Base-by-base conservation (phyloP, 2,888 invertebrate species). In the Drosophila subsilvestris region DNA sequence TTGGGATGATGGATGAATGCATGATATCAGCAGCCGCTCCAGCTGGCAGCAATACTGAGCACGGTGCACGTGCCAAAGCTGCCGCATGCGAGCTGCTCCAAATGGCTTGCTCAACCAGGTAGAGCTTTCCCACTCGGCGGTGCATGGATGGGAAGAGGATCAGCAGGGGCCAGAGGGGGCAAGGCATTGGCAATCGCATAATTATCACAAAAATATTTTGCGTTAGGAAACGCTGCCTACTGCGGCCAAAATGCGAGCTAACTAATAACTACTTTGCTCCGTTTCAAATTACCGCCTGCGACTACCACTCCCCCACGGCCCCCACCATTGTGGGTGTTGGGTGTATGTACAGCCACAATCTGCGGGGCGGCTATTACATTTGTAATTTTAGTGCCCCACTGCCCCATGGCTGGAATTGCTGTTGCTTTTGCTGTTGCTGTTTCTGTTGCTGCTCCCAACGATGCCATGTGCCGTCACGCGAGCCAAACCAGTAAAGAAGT, bases 201-300 rank as follows among this genome's bases (percentile, higher is more conserved):
- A 69, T 69, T 66, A 56, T 29, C 70, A 27, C 32, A 48, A 54
- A 66, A 73, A 76, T 79, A 85, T 86, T 68, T 86, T 81, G 67
- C 73, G 80, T 81, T 81, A 69, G 82, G 86, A 81, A 81, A 81
- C 63, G 82, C 32, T 71, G 56, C 68, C 42, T 1, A 18, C 10
- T 18, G n/a, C 45, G 69, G 67, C 78, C 86, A 83, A 86, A 80
- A 83, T 77, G 84, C 27, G 62, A 62, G 10, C 66, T 78, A 80
- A 69, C 80, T 81, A 80, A 87, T 80, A 86, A 72, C 85, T 63
- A 63, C 55, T 20, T 43, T 48, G 69, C 65, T 43, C 18, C 9
- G 65, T 29, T 56, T 0, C 69, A 56, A 68, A 56, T 66, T 66
- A 29, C 10, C 37, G 63, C 20, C 32, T 50, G 0, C n/a, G n/a